Evolutionary conservation across 2,113 vertebrate species (phyloP), one percentile per base, ranked within the genome.

Genomic region (Sinocyclocheilus anshuiensis): DNA sequence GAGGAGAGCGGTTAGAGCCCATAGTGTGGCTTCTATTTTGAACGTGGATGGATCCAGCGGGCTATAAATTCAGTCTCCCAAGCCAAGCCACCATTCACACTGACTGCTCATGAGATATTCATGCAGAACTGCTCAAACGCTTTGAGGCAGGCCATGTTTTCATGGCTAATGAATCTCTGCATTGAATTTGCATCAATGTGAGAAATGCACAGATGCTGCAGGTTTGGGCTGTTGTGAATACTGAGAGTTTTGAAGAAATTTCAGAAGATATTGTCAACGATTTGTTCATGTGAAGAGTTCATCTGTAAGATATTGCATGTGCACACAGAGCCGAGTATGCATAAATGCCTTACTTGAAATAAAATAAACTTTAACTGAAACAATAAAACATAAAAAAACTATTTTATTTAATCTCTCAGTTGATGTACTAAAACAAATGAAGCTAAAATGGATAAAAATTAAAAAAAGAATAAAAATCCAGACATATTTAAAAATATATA

Each of bases 51-150:
- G 75, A 89, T 85, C 74, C 42, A 81, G 48, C 84, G 75, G 61
- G 75, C 39, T 80, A 87, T 90, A 55, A 90, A 91, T 91, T 90
- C 67, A 59, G 36, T 81, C 6, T 72, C 74, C 33, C 80, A 61
- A 85, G 80, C 61, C 22, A 53, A 79, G 89, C 33, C 11, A 76
- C 82, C 20, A 87, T 76, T 91, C 57, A 89, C 71, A 86, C 89
- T 86, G 33, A 83, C 77, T 88, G 33, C 78, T 36, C 29, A 86
- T 90, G 53, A 84, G 74, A 87, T 63, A 87, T 76, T 74, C n/a
- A 90, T 86, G 79, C 77, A 77, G 50, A 77, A n/a, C 75, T 82
- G 45, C 84, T 77, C 24, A 39, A 39, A 82, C 78, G 48, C 75
- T 57, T 74, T 29, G 61, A 72, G 84, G 33, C 61, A 42, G 50